phyloP scores from a whole-genome alignment of 2,888 invertebrate genomes.

The Sinotaia quadrata region DNA sequence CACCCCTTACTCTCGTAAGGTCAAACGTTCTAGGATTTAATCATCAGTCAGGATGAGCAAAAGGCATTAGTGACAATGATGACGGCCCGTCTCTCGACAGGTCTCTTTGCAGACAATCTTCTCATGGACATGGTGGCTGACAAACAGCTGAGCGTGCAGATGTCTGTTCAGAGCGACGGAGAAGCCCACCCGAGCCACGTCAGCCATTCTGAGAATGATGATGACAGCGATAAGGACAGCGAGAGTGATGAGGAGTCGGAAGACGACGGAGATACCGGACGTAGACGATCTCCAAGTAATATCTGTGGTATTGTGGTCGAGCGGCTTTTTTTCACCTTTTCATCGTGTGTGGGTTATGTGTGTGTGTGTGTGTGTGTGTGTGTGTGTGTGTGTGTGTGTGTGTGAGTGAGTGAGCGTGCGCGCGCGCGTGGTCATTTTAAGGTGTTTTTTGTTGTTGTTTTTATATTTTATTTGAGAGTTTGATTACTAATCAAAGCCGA shows the following conservation, averaged over 20 bases:
- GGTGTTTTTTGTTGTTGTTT: no score
- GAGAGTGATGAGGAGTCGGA: slow-evolving; percentile 46
- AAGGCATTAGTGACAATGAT: no score
- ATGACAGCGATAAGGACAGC: slow-evolving; percentile 31
- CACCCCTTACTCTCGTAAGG: no score
- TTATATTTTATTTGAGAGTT: no score
- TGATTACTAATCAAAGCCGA: no score
- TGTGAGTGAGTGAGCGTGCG: background rate
- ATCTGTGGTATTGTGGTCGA: slow-evolving; percentile 30
- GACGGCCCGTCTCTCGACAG: slow-evolving; percentile 28
- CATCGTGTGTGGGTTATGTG: no score
- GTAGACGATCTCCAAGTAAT: slow-evolving; percentile 34
- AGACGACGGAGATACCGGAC: slow-evolving; percentile 14
- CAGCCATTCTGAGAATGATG: slow-evolving; percentile 45
- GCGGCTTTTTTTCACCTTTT: slow-evolving; percentile 2
- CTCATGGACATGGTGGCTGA: slow-evolving; percentile 52
- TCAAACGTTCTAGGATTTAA: no score
- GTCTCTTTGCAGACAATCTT: slow-evolving; percentile 48
- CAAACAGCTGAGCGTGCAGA: slow-evolving; percentile 48
- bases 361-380: no score
- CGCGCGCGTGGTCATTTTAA: slow-evolving; percentile 2
- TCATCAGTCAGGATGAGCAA: no score
- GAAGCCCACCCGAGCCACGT: slow-evolving; percentile 43
- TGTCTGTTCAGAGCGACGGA: slow-evolving; percentile 41
- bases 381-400: slow-evolving; percentile 1